Evolutionary conservation across 2,113 vertebrate genomes (phyloP), one percentile per base, ranked within the genome.

Genomic region (Ahaetulla prasina): DNA sequence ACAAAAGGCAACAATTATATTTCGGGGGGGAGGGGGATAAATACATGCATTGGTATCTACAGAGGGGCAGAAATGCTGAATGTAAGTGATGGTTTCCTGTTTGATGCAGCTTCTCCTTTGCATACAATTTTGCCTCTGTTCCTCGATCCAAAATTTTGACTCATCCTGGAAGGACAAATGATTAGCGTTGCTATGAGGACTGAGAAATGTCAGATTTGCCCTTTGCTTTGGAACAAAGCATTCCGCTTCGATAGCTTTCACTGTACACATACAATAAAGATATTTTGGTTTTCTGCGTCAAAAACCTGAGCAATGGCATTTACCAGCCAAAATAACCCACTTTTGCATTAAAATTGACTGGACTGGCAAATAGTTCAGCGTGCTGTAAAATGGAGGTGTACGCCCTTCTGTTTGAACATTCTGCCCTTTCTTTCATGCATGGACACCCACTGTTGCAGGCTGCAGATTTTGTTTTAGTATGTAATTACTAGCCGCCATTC

Each of bases 1-100:
- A 35, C 5, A 68, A 35, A 80, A 18, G 18, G 7, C n/a, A 39
- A 80, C 7, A 39, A 39, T 80, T 80, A 80, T 43, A 22, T 80
- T 39, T 80, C 14, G 1, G 35, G 35, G 8, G 25, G 1, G 3
- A 0, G 16, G 1, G 3, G n/a, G n/a, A n/a, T n/a, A n/a, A 1
- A 43, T 80, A 39, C 18, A 80, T 22, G 74, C 35, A 22, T 80
- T 3, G 1, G 18, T 22, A 18, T 43, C 35, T 22, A 43, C 8
- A 80, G 35, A 43, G 35, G 74, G 20, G 35, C 74, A 80, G 35
- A 80, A 80, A 80, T 3, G 2, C 43, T 80, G 20, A 43, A 80
- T 43, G 74, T 43, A 22, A 22, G 18, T 9, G 35, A 80, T 80
- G 18, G 18, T 10, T 80, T 80, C 35, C 74, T 80, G 35, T 80